phyloP scores from a whole-genome alignment of 2,113 vertebrate species.

The Gallinago jamesoni region DNA sequence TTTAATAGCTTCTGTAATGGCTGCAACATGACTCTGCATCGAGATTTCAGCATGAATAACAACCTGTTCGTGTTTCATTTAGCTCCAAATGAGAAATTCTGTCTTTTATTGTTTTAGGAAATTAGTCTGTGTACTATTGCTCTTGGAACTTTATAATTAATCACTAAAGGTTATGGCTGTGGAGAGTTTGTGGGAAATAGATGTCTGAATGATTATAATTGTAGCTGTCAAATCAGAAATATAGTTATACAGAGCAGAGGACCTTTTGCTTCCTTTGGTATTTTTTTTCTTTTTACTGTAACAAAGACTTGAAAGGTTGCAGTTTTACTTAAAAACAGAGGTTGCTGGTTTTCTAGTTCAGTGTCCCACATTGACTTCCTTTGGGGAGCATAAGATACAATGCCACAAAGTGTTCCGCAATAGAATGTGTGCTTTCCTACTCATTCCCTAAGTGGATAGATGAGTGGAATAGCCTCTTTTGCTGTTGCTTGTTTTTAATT shows the following conservation, averaged over 20 bases:
- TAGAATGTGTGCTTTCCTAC: not conserved
- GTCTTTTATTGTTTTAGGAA: conserved; percentile 84
- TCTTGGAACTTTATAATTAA: conserved; percentile 79
- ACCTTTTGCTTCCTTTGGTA: conserved; percentile 47
- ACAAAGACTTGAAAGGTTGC: conserved; percentile 28
- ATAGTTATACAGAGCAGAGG: conserved; percentile 24
- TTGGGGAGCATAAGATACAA: not conserved
- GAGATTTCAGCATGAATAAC: conserved; percentile 81
- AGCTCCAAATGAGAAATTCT: conserved; percentile 81
- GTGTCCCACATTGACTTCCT: not conserved
- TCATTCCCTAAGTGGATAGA: not conserved
- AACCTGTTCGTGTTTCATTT: conserved; percentile 76
- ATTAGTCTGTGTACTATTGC: conserved; percentile 78
- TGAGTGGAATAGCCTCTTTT: not conserved
- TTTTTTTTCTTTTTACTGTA: conserved; percentile 14
- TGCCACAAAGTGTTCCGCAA: not conserved
- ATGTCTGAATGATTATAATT: conserved; percentile 75
- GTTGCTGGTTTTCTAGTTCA: not conserved
- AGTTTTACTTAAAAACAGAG: not conserved
- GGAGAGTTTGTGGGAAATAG: conserved; percentile 76
- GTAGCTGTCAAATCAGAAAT: conserved; percentile 77
- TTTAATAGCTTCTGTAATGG: conserved; percentile 83
- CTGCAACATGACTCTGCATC: conserved; percentile 83
- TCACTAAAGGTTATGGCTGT: conserved; percentile 76
- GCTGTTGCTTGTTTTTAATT: not conserved